Base-by-base conservation (phyloP, 2,888 invertebrate species). In the Argyra leucocephala region DNA sequence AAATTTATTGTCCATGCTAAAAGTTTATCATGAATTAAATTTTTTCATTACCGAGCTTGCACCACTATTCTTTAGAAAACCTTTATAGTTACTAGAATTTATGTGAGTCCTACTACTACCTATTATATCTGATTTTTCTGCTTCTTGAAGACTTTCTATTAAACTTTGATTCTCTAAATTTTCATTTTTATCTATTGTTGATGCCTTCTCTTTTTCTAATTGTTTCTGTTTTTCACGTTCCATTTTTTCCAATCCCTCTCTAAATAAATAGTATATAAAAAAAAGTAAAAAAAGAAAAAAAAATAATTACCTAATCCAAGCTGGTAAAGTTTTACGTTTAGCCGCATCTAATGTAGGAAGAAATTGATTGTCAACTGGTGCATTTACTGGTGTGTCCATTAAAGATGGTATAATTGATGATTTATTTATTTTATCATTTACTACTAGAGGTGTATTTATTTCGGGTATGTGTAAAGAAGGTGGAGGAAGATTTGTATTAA, bases 221-320 rank as follows among this genome's bases (percentile, higher is more conserved):
- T 94, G 93, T 73, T 87, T 90, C 74, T 88, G 87, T 74, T 96
- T 95, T 72, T 96, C 95, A 24, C 91, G 84, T 78, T 98, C 97
- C 93, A 97, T 96, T 82, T 97, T 97, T 76, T 97, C 97, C 70
- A 98, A 81, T 37, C 96, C 96, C 83, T 84, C 83, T 64, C 80
- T 80, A 21, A 69, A 67, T 1, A 23, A 23, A 26, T 31, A n/a
- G 9, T 36, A n/a, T 1, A n/a, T 22, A 61, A 26, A 22, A 10
- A 0, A 21, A 0, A 21, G 26, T 57, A 1, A 66, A 59, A 48
- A 21, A 57, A n/a, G n/a, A n/a, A n/a, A n/a, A n/a, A n/a, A n/a
- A n/a, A n/a, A 6, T 9, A 93, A 93, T 83, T 94, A 96, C 77
- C 96, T 84, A 70, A 98, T 96, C 98, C 98, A 98, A 0, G 92